A percentile compares a stretch with the other conserved stretches of the same genome.
Conservation (phyloP, 2,113 vertebrate genomes). For the Macquaria australasica region DNA sequence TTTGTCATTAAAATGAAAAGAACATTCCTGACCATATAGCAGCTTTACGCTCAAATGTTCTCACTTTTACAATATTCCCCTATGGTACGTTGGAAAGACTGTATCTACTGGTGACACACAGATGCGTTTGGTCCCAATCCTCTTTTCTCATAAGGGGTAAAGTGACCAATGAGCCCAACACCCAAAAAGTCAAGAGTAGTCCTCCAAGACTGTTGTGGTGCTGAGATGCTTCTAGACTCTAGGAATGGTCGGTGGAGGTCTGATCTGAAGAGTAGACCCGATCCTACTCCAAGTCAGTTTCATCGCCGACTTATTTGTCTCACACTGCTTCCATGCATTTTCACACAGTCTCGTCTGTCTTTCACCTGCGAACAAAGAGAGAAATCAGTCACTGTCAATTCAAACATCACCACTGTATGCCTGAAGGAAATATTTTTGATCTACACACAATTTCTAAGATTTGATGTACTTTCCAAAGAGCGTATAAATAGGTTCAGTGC, state of each 20-base stretch:
- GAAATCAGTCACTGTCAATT: slow-evolving; percentile 8
- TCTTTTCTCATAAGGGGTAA: not conserved
- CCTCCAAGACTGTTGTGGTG: not conserved
- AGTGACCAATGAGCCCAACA: slow-evolving; percentile 15
- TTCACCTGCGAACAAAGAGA: slow-evolving; percentile 71
- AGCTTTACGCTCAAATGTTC: not conserved
- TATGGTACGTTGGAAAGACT: not conserved
- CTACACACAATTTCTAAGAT: not conserved
- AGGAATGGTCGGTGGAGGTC: slow-evolving; percentile 11
- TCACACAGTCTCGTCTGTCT: slow-evolving; percentile 87
- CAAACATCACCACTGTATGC: not conserved
- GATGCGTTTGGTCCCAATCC: not conserved
- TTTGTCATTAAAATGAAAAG: not conserved
- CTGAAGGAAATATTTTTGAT: not conserved
- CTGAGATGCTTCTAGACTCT: slow-evolving; percentile 31
- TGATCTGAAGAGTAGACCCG: slow-evolving; percentile 19
- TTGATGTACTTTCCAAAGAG: not conserved
- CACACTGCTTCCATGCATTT: slow-evolving; percentile 83
- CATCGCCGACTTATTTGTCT: slow-evolving; percentile 87
- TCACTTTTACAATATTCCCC: not conserved
- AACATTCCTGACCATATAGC: not conserved
- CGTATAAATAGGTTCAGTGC: slow-evolving; percentile 4
- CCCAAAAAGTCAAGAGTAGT: not conserved
- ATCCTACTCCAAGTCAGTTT: slow-evolving; percentile 5
- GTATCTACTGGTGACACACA: slow-evolving; percentile 4